Base-by-base conservation (phyloP, 2,888 invertebrate genomes). In the Eupithecia abbreviata region DNA sequence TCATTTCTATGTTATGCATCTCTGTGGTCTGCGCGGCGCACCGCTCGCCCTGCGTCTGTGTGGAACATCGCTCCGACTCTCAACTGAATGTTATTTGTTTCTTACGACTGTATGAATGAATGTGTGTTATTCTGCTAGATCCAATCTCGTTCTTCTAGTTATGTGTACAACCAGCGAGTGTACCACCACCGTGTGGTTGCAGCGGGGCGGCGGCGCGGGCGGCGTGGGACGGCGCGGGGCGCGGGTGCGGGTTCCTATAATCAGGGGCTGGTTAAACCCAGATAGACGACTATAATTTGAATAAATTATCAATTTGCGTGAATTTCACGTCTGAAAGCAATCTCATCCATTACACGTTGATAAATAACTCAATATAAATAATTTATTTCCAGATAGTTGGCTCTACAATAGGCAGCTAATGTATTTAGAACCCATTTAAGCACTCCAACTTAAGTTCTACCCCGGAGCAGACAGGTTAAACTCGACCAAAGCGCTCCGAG, bases 391-490 rank as follows among this genome's bases (percentile, higher is more conserved):
- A 82, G 78, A 84, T 81, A 83, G 80, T 84, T 82, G 81, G 81
- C 76, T 73, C 80, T 78, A 81, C 77, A 82, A 81, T 77, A 85
- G 81, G 84, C 75, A 67, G 68, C 84, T 87, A 87, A 87, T 87
- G 86, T 84, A 87, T 87, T 87, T 86, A 82, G 78, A 85, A 87
- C 86, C 86, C 86, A 87, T 86, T 86, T 83, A 85, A 83, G 77
- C 83, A 82, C 84, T 86, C 77, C 73, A 83, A 74, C 75, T 67
- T 72, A 80, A 78, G 77, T 79, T 76, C 67, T 62, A 42, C 71
- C 45, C 41, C 5, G 9, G 68, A 74, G 43, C 47, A 45, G 70
- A 10, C 47, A 68, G 4, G 49, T 58, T 30, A 72, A 79, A 82
- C 55, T 74, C 49, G 77, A 80, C 83, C 81, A 72, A 82, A 79